These are phyloP conservation scores for Pimpla rufipes DNA, from an alignment of 2,888 invertebrate species.

Conservation along the genomic window DNA sequence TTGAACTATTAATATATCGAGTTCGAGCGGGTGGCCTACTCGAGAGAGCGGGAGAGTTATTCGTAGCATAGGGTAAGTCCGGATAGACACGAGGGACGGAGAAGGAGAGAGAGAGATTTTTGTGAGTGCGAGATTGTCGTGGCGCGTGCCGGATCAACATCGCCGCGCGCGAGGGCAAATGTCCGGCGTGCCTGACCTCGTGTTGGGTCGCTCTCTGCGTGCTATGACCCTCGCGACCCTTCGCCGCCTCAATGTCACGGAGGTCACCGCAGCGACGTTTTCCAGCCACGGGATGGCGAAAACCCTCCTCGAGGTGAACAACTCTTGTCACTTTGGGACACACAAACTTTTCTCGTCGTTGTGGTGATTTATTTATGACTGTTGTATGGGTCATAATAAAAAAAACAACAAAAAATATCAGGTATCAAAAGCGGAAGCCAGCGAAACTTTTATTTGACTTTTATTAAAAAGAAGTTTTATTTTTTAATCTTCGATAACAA, in stretches of 20 bases:
- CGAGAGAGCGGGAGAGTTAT: constrained; percentile 63
- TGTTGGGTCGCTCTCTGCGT: not conserved
- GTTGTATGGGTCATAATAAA: too few species aligned
- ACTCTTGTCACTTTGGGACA: too few species aligned
- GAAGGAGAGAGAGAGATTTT: constrained; percentile 9
- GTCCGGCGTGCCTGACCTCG: constrained; percentile 10
- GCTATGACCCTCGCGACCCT: constrained; percentile 6
- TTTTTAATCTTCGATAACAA: too few species aligned
- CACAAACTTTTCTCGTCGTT: too few species aligned
- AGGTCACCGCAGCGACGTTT: not conserved
- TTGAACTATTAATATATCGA: constrained; percentile 73
- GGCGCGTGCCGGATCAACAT: constrained; percentile 41
- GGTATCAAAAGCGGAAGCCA: too few species aligned
- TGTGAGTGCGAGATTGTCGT: constrained; percentile 41
- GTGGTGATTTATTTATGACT: too few species aligned
- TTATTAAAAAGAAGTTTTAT: too few species aligned
- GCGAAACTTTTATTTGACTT: too few species aligned
- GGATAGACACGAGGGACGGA: constrained; percentile 31
- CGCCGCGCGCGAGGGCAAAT: constrained; percentile 16
- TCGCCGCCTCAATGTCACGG: not conserved
- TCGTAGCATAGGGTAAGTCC: constrained; percentile 52
- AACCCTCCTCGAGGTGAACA: too few species aligned
- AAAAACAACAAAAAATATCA: too few species aligned
- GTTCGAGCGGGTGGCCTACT: constrained; percentile 59
- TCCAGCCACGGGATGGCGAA: not conserved